phyloP scores from a whole-genome alignment of 1,140 invertebrate genomes.

The Drosophila sucinea region DNA sequence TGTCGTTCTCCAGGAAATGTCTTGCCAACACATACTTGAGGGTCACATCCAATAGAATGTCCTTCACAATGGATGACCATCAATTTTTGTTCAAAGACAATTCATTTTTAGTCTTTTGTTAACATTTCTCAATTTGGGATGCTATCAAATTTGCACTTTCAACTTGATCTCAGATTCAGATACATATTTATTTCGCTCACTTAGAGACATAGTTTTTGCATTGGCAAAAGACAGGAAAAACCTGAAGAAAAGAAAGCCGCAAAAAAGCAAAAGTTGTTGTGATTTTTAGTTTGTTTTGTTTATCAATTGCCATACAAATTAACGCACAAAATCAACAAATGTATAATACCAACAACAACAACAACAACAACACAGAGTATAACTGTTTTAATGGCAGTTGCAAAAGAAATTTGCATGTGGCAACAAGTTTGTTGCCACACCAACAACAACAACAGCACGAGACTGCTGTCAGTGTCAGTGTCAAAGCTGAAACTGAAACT shows the following conservation, averaged over 20 bases:
- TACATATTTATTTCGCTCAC: no score
- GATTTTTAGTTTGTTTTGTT: no score
- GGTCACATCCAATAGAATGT: neutral
- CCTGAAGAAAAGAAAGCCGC: neutral
- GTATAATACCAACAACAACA: conserved; percentile 8
- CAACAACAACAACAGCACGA: conserved; percentile 8
- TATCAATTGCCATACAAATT: neutral
- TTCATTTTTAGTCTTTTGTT: conserved; percentile 14
- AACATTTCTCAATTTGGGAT: no score
- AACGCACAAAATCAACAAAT: conserved; percentile 14
- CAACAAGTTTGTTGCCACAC: conserved; percentile 9
- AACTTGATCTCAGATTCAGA: no score
- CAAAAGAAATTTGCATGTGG: conserved; percentile 24
- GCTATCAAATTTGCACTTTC: no score
- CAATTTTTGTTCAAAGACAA: conserved; percentile 15
- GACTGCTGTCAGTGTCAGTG: conserved; percentile 25
- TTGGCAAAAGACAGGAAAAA: neutral
- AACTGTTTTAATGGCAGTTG: conserved; percentile 14
- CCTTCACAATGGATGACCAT: neutral
- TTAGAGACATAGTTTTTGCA: no score
- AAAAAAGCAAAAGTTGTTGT: no score
- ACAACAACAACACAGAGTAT: conserved; percentile 16
- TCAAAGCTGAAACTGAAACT: conserved; percentile 23
- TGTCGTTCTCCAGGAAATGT: neutral
- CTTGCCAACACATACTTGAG: conserved; percentile 6